Base-by-base conservation (phyloP, 2,797 vertebrate species). In the Eidolon dupreanum region DNA sequence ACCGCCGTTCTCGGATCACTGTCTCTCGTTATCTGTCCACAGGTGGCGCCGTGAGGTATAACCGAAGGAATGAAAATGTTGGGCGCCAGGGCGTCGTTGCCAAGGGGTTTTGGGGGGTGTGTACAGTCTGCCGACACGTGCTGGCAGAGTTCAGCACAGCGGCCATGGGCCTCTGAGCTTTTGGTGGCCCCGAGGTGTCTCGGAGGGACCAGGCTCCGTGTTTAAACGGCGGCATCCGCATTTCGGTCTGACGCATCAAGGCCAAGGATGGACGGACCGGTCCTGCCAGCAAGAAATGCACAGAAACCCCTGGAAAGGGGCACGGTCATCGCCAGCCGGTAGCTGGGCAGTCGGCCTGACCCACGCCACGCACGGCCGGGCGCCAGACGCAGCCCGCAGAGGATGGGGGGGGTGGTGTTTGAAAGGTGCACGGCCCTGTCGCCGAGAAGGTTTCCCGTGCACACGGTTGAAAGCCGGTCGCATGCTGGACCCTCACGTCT, bases 31-130 rank as follows among this genome's bases (percentile, higher is more conserved):
- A 97, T 98, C 98, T 97, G 98, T 98, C 98, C 98, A 95, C 98
- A 98, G 98, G 98, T 98, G 97, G 98, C 98, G 97, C 84, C 46
- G 16, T 98, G 98, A 98, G 97, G 98, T 98, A 98, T 96, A 98
- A 97, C 95, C 95, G 78, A 96, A 97, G 97, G 98, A 98, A 98
- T 95, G 95, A 75, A 98, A 98, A 97, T 97, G 98, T 97, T 97
- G 97, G 96, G 98, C 93, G 90, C 98, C 97, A 77, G 98, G 97
- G 97, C 94, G 98, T 97, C 96, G 98, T 98, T 98, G 98, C 98
- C 98, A 98, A 98, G 98, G 98, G 97, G 97, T 96, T 51, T 26
- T 22, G 55, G 55, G 20, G 38, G 20, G 77, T 1, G 97, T 93
- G 97, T 96, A 96, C 97, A 97, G 97, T 97, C 98, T 98, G 95